These are phyloP conservation scores for Halictus quadricinctus DNA, from an alignment of 2,888 invertebrate species.

Conservation along the genomic window DNA sequence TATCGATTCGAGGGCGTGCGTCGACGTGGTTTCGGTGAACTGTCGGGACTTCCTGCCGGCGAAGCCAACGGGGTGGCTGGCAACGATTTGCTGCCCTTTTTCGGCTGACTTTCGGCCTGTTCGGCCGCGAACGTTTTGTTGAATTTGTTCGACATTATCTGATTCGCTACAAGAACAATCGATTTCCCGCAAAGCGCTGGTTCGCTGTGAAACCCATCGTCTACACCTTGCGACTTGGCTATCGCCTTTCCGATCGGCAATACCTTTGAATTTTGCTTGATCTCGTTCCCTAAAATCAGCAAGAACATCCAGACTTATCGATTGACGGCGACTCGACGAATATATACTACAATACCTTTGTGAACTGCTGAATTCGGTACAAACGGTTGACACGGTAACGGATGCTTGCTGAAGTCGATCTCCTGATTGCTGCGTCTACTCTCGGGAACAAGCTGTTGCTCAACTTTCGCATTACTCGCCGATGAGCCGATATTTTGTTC, in stretches of 20 bases:
- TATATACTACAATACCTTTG: conserved; percentile 65
- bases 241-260: conserved; percentile 65
- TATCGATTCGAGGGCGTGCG: conserved; percentile 85
- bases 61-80: conserved; percentile 88
- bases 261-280: conserved; percentile 50
- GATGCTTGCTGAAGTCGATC: conserved; percentile 86
- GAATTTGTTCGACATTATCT: conserved; percentile 78
- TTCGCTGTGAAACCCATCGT: conserved; percentile 86
- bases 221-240: conserved; percentile 85
- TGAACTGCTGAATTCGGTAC: conserved; percentile 68
- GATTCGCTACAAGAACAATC: conserved; percentile 84
- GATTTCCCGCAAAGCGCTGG: conserved; percentile 88
- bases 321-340: background rate
- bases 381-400: conserved; percentile 86
- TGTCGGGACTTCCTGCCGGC: conserved; percentile 85
- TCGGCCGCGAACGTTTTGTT: conserved; percentile 65
- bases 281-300: conserved; percentile 27
- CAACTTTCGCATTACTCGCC: conserved; percentile 37
- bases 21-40: conserved; percentile 84
- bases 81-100: conserved; percentile 87
- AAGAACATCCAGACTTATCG: background rate
- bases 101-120: conserved; percentile 41
- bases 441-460: conserved; percentile 35
- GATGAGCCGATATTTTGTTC: conserved; percentile 61
- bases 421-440: conserved; percentile 63